Evolutionary conservation across 2,888 invertebrate genomes (phyloP), one percentile per base, ranked within the genome.

Genomic region (Hyles lineata): DNA sequence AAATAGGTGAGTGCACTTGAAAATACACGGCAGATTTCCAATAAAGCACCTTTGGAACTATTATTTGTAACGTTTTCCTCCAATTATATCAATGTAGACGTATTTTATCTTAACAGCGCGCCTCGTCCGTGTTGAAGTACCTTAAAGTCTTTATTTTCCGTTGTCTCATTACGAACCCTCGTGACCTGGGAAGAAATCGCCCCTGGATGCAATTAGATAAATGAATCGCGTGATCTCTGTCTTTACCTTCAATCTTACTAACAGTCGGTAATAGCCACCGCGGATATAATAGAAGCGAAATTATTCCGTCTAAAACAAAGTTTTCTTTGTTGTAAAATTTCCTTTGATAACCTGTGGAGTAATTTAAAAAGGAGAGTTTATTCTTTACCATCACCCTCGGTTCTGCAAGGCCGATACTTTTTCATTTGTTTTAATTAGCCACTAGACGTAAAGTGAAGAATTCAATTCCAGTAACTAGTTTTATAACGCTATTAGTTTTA

Each of bases 161-260:
- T 75, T 75, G 75, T 78, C 75, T 76, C 63, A 61, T 77, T 77
- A 72, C 75, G 75, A 79, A 77, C 43, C 43, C 43, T 76, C 71
- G 72, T 55, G 72, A 35, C 35, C 63, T 72, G 58, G 58, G 58
- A 58, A 32, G 35, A 19, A 21, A 72, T 58, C 74, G 74, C 76
- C 74, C 72, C 75, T 75, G 77, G 72, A 84, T 87, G 87, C 89
- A 90, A 91, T 91, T 90, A 90, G 86, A 89, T 83, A 83, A 90
- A 87, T 88, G 89, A 89, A 90, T 90, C 87, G 90, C 89, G 87
- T 90, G 90, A 90, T 90, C 87, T 86, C 83, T 76, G 85, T 83
- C 82, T 87, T 88, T 87, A 88, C 85, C 86, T 87, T 84, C 85
- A 85, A 84, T 85, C 81, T 82, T 78, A 79, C 86, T 85, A 87